Evolutionary conservation across 2,113 vertebrate genomes (phyloP).

Genomic region (Podarcis raffonei): DNA sequence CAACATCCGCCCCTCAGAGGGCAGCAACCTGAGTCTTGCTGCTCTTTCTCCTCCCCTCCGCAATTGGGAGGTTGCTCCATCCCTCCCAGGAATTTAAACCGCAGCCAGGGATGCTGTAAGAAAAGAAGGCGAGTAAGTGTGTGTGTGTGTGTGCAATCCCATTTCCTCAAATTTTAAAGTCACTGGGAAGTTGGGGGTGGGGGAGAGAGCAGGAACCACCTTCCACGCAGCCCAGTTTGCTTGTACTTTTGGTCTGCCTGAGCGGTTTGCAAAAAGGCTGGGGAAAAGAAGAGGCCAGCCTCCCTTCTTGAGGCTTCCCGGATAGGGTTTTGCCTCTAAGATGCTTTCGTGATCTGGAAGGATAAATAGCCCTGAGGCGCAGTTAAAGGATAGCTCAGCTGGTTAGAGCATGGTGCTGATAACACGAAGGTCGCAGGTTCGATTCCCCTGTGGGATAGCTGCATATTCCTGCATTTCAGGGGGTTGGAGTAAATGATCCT

Average conservation of each 20-base stretch:
- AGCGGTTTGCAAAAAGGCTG: not conserved
- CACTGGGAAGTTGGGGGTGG: not conserved
- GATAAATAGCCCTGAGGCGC: not conserved
- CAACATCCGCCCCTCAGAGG: not conserved
- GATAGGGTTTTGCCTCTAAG: not conserved
- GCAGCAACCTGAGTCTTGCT: not conserved
- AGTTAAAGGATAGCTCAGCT: no score
- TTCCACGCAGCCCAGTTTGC: not conserved
- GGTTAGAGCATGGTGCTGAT: no score
- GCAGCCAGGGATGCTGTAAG: not conserved
- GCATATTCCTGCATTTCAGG: no score
- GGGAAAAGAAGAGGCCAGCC: not conserved
- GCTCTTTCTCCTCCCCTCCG: not conserved
- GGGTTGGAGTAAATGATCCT: no score
- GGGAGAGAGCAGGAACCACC: not conserved
- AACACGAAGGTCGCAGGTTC: no score
- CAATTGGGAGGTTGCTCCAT: not conserved
- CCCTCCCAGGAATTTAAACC: not conserved
- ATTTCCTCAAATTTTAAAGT: not conserved
- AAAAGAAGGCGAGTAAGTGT: not conserved
- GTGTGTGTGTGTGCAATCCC: not conserved
- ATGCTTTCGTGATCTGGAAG: not conserved
- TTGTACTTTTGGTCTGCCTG: not conserved
- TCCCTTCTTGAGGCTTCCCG: no score
- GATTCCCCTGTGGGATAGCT: no score